Percentiles rank a stretch among this genome's conserved stretches.
Evolutionary conservation across 1,140 invertebrate genomes (phyloP).

Genomic region (Papilio dardanus): DNA sequence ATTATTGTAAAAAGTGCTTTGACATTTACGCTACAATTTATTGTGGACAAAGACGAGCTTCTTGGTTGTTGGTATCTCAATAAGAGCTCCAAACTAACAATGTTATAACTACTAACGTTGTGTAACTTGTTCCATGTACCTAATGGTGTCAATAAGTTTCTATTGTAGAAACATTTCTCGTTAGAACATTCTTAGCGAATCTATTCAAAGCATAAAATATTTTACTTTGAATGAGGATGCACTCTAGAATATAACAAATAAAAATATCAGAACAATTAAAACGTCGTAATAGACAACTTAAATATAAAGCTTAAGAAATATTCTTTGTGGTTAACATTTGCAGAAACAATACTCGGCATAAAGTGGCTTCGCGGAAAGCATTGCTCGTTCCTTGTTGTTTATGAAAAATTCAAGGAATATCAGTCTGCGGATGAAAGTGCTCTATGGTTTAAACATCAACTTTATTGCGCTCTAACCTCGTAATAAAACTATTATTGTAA

Average conservation of each 20-base stretch:
- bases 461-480: background rate
- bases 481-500: background rate
- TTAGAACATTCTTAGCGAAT: background rate
- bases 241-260: background rate
- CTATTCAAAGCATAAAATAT: background rate
- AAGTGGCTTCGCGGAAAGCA: constrained; percentile 24
- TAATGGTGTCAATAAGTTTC: background rate
- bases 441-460: constrained; percentile 3
- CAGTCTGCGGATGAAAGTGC: background rate
- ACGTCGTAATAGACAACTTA: background rate
- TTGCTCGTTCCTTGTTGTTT: constrained; percentile 25
- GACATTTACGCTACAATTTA: too few species aligned
- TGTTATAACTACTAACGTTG: background rate
- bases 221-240: background rate
- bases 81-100: background rate
- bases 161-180: background rate
- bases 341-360: constrained; percentile 16
- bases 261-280: constrained; percentile 1
- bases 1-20: background rate
- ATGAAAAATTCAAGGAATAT: constrained; percentile 32
- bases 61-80: background rate
- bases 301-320: constrained; percentile 15
- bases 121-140: background rate
- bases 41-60: background rate
- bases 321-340: constrained; percentile 9